Evolutionary conservation across 2,113 vertebrate genomes (phyloP).

Genomic region (Sylvicapra grimmia): DNA sequence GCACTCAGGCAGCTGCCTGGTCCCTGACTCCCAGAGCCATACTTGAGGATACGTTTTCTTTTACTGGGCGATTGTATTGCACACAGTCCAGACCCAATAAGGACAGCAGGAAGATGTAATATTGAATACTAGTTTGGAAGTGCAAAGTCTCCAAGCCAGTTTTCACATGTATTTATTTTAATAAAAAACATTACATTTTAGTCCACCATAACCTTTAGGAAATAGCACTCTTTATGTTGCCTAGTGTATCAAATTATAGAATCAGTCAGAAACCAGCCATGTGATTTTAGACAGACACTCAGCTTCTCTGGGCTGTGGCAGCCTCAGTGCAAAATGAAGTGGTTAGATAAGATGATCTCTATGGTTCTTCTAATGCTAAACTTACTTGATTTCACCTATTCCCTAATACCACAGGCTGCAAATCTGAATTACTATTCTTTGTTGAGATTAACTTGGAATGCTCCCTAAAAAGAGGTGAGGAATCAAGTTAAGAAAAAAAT

Average conservation of each 20-base stretch:
- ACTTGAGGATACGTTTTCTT: neutral
- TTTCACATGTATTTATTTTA: neutral
- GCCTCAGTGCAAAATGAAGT: neutral
- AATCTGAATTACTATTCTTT: conserved; percentile 17
- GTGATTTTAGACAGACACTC: neutral
- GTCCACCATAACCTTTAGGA: neutral
- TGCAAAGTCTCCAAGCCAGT: neutral
- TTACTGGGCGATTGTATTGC: neutral
- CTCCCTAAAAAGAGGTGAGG: conserved; percentile 41
- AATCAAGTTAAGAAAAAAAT: conserved; percentile 65
- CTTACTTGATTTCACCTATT: neutral
- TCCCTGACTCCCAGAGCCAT: neutral
- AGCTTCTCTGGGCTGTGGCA: neutral
- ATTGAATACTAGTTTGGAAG: neutral
- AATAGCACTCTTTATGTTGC: neutral
- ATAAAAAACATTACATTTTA: neutral
- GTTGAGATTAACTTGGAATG: conserved; percentile 36
- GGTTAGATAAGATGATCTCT: neutral
- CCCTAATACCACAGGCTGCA: neutral
- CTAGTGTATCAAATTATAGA: neutral
- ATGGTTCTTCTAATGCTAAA: neutral
- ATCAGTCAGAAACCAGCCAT: neutral
- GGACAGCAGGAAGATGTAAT: neutral
- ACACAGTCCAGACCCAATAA: neutral
- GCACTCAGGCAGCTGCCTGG: neutral